Conservation (phyloP, 2,888 invertebrate species). For the Dimorphilus gyrociliatus region DNA sequence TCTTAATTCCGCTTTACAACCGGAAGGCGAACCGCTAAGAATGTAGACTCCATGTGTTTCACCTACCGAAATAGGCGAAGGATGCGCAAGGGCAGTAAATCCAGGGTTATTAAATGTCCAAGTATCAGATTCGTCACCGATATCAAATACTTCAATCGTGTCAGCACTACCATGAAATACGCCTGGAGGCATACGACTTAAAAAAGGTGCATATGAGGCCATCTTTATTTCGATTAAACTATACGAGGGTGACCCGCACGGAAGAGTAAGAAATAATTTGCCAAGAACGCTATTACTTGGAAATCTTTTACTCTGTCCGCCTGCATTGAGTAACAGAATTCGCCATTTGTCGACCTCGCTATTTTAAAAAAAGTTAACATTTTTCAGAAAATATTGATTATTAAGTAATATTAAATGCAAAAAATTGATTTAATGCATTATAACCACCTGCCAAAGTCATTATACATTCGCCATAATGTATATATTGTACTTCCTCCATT, state of each 20-base stretch:
- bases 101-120: conserved; percentile 23
- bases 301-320: conserved; percentile 40
- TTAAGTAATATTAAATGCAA: no score
- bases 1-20: conserved; percentile 14
- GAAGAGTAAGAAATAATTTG: conserved; percentile 38
- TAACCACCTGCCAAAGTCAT: no score
- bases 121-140: conserved; percentile 13
- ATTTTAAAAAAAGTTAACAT: no score
- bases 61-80: conserved; percentile 35
- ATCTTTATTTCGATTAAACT: conserved; percentile 40
- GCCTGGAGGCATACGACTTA: conserved; percentile 33
- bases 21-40: no score
- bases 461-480: no score
- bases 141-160: conserved; percentile 35
- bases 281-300: conserved; percentile 39
- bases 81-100: conserved; percentile 40
- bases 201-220: conserved; percentile 37
- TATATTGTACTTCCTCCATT: no score
- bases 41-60: conserved; percentile 40
- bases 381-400: no score
- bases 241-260: conserved; percentile 25
- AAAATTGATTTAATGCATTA: no score
- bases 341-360: conserved; percentile 17
- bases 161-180: conserved; percentile 39
- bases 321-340: conserved; percentile 38